These are phyloP conservation scores for Diarsia rubi DNA, from an alignment of 2,888 invertebrate genomes.

Conservation along the genomic window DNA sequence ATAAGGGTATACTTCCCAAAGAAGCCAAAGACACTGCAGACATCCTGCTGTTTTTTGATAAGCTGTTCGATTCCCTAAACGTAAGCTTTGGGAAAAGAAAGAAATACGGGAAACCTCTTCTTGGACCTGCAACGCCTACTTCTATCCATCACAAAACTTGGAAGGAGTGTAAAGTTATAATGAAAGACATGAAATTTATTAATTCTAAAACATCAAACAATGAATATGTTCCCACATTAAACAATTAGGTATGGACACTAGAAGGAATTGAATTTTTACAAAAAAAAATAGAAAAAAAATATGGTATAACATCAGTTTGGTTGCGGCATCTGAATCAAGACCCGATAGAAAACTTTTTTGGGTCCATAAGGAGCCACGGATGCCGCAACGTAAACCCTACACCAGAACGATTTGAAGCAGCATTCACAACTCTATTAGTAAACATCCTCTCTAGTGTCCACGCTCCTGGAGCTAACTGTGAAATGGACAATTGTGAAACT, in stretches of 20 bases:
- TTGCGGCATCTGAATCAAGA: conserved; percentile 7
- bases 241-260: not conserved
- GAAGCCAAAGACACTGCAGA: not conserved
- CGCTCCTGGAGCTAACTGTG: conserved; percentile 3
- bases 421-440: not conserved
- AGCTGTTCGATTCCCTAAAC: not conserved
- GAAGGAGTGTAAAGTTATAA: not conserved
- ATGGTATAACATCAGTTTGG: conserved; percentile 6
- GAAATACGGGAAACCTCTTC: not conserved
- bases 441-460: conserved; percentile 2
- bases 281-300: not conserved
- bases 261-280: not conserved
- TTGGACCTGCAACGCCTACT: not conserved
- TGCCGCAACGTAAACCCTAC: conserved; percentile 4
- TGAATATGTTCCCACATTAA: not conserved
- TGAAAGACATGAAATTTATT: not conserved
- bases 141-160: not conserved
- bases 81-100: conserved; percentile 4
- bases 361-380: conserved; percentile 5
- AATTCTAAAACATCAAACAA: not conserved
- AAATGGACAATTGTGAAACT: not conserved
- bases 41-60: not conserved
- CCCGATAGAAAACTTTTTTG: not conserved
- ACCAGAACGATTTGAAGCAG: not conserved
- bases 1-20: not conserved